Conservation (phyloP, 1,140 invertebrate genomes). For the Cheumatopsyche charites region DNA sequence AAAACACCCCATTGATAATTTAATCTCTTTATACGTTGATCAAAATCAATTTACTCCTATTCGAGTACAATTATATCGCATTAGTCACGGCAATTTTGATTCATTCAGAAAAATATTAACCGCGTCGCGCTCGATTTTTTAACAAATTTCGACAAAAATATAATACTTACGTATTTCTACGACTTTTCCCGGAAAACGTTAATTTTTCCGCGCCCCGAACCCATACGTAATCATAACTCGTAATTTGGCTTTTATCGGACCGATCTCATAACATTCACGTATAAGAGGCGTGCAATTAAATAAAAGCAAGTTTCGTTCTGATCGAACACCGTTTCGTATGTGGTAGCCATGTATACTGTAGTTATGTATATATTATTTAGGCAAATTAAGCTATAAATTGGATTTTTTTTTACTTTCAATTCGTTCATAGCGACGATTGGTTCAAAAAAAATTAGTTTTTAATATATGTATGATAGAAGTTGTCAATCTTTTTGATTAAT, state of each 20-base stretch:
- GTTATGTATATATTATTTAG: constrained; percentile 15
- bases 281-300: constrained; percentile 10
- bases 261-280: not conserved
- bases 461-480: too few relatives aligned
- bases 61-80: too few relatives aligned
- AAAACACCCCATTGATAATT: too few relatives aligned
- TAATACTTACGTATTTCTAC: too few relatives aligned
- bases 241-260: not conserved
- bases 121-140: too few relatives aligned
- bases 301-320: constrained; percentile 1
- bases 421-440: constrained; percentile 5
- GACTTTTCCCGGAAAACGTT: not conserved
- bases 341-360: not conserved
- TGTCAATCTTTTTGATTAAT: too few relatives aligned
- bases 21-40: too few relatives aligned
- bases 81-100: too few relatives aligned
- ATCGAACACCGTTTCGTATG: not conserved
- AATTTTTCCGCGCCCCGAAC: not conserved
- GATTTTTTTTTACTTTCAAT: not conserved
- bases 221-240: not conserved
- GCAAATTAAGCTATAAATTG: constrained; percentile 11
- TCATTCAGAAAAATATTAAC: too few relatives aligned
- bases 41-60: too few relatives aligned
- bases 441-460: not conserved
- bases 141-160: too few relatives aligned